Percentiles rank a stretch among this genome's conserved stretches.
These are phyloP conservation scores for Pentalonia nigronervosa DNA, from an alignment of 1,140 invertebrate genomes.

Conservation along the genomic window DNA sequence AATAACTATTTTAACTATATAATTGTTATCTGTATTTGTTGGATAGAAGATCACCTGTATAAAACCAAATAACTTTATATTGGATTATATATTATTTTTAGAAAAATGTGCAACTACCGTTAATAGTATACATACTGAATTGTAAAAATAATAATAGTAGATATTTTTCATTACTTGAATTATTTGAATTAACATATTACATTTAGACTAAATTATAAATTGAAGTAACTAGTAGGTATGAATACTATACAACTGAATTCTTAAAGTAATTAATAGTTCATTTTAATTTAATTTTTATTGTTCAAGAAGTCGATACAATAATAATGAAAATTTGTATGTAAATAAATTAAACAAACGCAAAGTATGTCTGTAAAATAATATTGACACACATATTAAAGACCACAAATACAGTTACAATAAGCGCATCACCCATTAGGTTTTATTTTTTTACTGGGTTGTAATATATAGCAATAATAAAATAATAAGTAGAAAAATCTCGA, in stretches of 20 bases:
- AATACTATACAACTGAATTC: background rate
- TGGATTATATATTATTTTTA: no score
- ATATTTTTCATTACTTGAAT: background rate
- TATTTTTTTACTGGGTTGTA: slow-evolving; percentile 45
- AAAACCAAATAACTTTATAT: no score
- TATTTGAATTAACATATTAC: background rate
- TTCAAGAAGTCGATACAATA: background rate
- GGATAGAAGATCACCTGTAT: no score
- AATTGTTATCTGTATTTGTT: no score
- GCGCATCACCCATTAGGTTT: slow-evolving; percentile 21
- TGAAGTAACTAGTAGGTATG: background rate
- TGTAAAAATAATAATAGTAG: no score
- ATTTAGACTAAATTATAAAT: background rate
- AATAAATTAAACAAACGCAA: background rate
- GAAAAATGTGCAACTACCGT: no score
- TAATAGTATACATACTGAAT: no score
- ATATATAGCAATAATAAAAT: slow-evolving; percentile 38
- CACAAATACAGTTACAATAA: slow-evolving; percentile 43
- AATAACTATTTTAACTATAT: no score
- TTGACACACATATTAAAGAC: slow-evolving; percentile 10
- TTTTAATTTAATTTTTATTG: background rate
- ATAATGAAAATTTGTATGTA: background rate
- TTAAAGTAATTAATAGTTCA: background rate
- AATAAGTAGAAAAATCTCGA: slow-evolving; percentile 46
- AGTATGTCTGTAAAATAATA: background rate